These are phyloP conservation scores for Malacoctenus gilli DNA, from an alignment of 2,797 vertebrate species.

Conservation along the genomic window DNA sequence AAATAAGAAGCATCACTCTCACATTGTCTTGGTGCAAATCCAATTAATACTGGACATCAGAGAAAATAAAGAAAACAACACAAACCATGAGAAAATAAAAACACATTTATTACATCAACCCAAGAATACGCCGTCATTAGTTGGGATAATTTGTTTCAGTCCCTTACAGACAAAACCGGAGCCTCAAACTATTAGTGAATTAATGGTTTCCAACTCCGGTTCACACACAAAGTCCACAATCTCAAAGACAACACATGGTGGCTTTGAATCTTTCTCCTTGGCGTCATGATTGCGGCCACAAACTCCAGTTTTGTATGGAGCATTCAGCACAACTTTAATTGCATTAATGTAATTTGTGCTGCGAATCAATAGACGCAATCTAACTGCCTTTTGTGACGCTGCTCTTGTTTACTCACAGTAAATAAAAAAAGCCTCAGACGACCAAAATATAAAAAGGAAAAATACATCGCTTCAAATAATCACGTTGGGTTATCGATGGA, in stretches of 20 bases:
- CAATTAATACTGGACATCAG: slow-evolving; percentile 20
- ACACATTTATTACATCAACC: slow-evolving; percentile 2
- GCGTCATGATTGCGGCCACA: slow-evolving; percentile 26
- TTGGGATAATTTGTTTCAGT: slow-evolving; percentile 25
- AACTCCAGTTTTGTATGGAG: slow-evolving; percentile 12
- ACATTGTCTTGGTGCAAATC: background rate
- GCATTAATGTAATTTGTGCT: slow-evolving; percentile 47
- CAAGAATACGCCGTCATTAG: slow-evolving; percentile 22
- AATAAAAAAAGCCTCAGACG: slow-evolving; percentile 28
- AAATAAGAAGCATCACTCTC: slow-evolving; percentile 10
- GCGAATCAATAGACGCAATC: slow-evolving; percentile 51
- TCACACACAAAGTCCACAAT: slow-evolving; percentile 26
- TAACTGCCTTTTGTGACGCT: slow-evolving; percentile 36
- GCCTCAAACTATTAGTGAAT: slow-evolving; percentile 17
- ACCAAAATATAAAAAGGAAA: slow-evolving; percentile 43
- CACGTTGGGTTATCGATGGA: slow-evolving; percentile 2
- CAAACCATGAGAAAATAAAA: too few relatives aligned
- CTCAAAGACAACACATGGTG: slow-evolving; percentile 27
- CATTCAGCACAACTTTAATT: slow-evolving; percentile 54
- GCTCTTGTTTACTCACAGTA: slow-evolving; percentile 36
- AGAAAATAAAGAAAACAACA: slow-evolving; percentile 14
- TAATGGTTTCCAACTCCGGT: slow-evolving; percentile 11
- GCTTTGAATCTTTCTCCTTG: slow-evolving; percentile 33
- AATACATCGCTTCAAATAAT: slow-evolving; percentile 14
- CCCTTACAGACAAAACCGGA: slow-evolving; percentile 6